Evolutionary conservation across 1,140 invertebrate species (phyloP).

Genomic region (Bombus picipes): DNA sequence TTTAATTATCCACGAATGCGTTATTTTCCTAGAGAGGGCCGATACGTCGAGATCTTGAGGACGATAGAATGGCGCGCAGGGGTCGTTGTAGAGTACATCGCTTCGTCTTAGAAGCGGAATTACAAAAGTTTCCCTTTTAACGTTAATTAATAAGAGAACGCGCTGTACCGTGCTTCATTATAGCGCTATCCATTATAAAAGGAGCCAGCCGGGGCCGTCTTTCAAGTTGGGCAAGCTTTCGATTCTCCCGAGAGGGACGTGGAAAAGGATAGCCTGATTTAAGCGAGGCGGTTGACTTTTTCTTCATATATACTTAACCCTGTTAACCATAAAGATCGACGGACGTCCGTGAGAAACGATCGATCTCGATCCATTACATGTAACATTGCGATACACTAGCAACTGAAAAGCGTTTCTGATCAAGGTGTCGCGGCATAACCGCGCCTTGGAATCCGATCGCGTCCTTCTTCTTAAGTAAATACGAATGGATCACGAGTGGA

Average conservation of each 20-base stretch:
- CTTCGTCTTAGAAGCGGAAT: conserved; percentile 61
- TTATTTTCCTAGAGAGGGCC: conserved; percentile 27
- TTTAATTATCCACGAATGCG: conserved; percentile 12
- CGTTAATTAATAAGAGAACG: conserved; percentile 69
- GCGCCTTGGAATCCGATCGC: conserved; percentile 44
- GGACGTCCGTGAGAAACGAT: conserved; percentile 39
- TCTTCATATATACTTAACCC: conserved; percentile 65
- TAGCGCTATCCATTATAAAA: conserved; percentile 63
- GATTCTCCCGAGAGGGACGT: conserved; percentile 54
- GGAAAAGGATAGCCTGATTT: conserved; percentile 58
- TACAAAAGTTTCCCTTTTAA: conserved; percentile 70
- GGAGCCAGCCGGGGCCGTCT: conserved; percentile 30
- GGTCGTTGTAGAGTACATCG: conserved; percentile 29
- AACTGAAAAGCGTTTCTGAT: conserved; percentile 31
- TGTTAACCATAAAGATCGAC: conserved; percentile 65
- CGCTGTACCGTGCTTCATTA: conserved; percentile 61
- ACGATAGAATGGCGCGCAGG: conserved; percentile 1
- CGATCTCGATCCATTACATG: conserved; percentile 45
- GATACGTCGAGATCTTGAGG: background rate
- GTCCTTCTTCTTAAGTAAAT: conserved; percentile 30
- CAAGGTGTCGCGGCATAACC: conserved; percentile 18
- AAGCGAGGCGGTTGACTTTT: conserved; percentile 52
- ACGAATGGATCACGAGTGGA: background rate
- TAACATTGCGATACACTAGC: conserved; percentile 8
- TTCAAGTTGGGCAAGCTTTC: conserved; percentile 59